Percentiles rank a stretch among this genome's conserved stretches.
phyloP scores from a whole-genome alignment of 2,797 vertebrate genomes.

The Phataginus tetradactyla region DNA sequence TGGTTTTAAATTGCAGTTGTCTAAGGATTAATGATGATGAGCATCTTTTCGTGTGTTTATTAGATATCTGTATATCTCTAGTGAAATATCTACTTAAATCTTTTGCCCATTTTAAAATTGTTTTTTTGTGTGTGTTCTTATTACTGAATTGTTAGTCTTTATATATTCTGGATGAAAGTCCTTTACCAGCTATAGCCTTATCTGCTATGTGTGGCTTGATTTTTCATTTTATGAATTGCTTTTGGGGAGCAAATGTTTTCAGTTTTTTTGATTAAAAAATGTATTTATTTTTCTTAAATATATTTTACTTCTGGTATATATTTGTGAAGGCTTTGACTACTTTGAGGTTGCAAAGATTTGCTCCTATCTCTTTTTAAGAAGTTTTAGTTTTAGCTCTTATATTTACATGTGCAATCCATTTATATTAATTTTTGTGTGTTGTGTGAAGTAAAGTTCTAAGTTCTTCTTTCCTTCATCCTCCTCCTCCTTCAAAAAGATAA shows the following conservation, averaged over 20 bases:
- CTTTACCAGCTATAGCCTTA: not conserved
- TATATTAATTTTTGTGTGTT: slow-evolving; percentile 5
- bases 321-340: slow-evolving; percentile 28
- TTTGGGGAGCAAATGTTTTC: slow-evolving; percentile 20
- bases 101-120: slow-evolving; percentile 4
- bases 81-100: not conserved
- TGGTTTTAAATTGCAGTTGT: not conserved
- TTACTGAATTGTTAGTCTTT: slow-evolving; percentile 47
- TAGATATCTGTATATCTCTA: not conserved
- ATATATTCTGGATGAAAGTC: slow-evolving; percentile 1
- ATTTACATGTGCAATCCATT: not conserved
- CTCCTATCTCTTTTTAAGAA: not conserved
- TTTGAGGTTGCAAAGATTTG: not conserved
- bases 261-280: not conserved
- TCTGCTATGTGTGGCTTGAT: not conserved
- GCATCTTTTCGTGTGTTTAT: not conserved
- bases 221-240: not conserved
- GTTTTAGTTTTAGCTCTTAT: slow-evolving; percentile 24
- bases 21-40: not conserved
- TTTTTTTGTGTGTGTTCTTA: not conserved
- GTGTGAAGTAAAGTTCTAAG: not conserved
- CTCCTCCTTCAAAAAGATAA: not conserved
- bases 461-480: not conserved
- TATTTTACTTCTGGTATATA: slow-evolving; percentile 38
- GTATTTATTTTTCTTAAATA: not conserved